A percentile compares a stretch with the other conserved stretches of the same genome.
Evolutionary conservation across 2,797 vertebrate species (phyloP).

Genomic region (Oophaga sylvatica): DNA sequence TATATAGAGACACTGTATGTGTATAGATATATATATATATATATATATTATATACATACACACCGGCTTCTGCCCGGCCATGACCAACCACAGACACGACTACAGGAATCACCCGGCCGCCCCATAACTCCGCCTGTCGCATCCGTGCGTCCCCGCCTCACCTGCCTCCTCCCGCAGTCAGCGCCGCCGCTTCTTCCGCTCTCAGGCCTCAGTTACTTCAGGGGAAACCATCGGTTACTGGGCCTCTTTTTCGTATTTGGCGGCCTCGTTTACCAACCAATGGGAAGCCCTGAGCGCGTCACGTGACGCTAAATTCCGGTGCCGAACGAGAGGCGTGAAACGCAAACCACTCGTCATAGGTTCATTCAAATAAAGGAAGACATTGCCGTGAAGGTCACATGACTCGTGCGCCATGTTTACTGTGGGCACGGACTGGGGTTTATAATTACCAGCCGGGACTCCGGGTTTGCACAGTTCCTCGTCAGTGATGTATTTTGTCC

Average conservation of each 20-base stretch:
- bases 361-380: conserved; percentile 16
- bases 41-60: too few relatives aligned
- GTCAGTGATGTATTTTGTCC: background rate
- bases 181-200: background rate
- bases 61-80: too few relatives aligned
- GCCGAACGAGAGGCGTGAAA: background rate
- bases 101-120: too few relatives aligned
- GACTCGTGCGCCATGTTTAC: background rate
- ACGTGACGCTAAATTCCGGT: background rate
- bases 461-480: background rate
- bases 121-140: too few relatives aligned
- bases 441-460: background rate
- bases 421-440: background rate
- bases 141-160: too few relatives aligned
- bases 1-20: too few relatives aligned
- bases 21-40: too few relatives aligned
- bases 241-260: conserved; percentile 55
- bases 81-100: too few relatives aligned
- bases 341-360: conserved; percentile 37
- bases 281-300: background rate
- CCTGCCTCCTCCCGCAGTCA: background rate
- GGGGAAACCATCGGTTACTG: background rate
- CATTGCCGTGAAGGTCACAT: background rate
- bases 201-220: background rate
- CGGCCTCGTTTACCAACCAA: conserved; percentile 22